Percentiles rank a stretch among this genome's conserved stretches.
These are phyloP conservation scores for Furcula furcula DNA, from an alignment of 2,888 invertebrate species.

Conservation along the genomic window DNA sequence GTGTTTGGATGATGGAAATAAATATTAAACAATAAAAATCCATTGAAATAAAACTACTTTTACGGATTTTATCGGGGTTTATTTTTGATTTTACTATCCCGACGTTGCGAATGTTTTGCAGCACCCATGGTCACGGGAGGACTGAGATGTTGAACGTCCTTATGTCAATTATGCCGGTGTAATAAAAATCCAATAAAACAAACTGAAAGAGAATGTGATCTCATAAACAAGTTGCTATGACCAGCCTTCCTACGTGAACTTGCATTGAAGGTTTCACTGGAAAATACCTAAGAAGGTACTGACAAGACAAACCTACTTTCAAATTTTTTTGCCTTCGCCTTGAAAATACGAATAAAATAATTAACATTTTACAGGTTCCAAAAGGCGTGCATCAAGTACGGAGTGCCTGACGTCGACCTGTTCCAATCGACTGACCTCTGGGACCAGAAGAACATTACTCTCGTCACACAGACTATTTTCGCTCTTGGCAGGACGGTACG, in stretches of 20 bases:
- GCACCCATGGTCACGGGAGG: too few relatives aligned
- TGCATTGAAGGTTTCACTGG: not conserved
- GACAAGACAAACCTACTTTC: not conserved
- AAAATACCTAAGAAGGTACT: not conserved
- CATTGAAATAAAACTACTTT: too few relatives aligned
- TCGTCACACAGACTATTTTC: slow-evolving; percentile 93
- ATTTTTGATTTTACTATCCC: too few relatives aligned
- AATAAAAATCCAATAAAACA: too few relatives aligned
- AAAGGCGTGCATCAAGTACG: slow-evolving; percentile 90
- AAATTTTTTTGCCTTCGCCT: slow-evolving; percentile 2
- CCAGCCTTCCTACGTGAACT: not conserved
- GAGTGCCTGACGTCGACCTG: slow-evolving; percentile 92
- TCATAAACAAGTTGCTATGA: too few relatives aligned
- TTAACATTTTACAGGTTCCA: slow-evolving; percentile 84
- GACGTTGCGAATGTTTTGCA: too few relatives aligned
- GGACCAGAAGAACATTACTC: slow-evolving; percentile 94
- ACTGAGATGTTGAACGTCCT: too few relatives aligned
- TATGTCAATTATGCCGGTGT: too few relatives aligned
- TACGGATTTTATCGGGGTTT: too few relatives aligned
- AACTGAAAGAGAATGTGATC: too few relatives aligned
- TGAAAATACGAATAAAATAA: not conserved
- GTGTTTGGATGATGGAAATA: too few relatives aligned
- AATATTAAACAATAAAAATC: too few relatives aligned
- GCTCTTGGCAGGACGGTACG: slow-evolving; percentile 93
- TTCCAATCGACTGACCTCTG: slow-evolving; percentile 96